Base-by-base conservation (phyloP, 2,888 invertebrate species). In the Pristionchus entomophagus region DNA sequence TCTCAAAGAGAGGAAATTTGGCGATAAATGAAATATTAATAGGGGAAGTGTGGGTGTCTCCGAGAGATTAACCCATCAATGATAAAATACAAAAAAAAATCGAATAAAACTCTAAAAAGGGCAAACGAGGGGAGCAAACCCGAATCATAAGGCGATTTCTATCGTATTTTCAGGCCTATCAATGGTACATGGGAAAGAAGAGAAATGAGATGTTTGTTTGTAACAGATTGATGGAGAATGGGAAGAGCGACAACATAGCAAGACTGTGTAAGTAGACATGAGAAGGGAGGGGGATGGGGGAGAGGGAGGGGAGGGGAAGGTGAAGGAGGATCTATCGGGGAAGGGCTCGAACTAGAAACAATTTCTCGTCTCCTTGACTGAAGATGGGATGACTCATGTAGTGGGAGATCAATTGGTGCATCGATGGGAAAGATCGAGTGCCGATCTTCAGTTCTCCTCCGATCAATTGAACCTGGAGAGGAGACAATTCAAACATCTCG, bases 321-420 rank as follows among this genome's bases (percentile, higher is more conserved):
- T n/a, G 49, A 80, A 32, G 19, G 22, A n/a, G n/a, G 35, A 51
- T 80, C 78, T 84, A 87, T 78, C 87, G 88, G 3, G 93, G 92
- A 84, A 99, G 95, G 90, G 99, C 96, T 93, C 97, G 96, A 93
- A 98, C 97, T 92, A 99, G 96, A 95, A 97, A 99, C 87, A 99
- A 95, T 95, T 98, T 98, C 95, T 99, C 99, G 92, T 97, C 97
- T 32, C 97, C 97, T 95, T 97, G 97, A 93, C 97, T 98, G 95
- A 98, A 99, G 94, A 99, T 99, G 92, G 99, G 99, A 92, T 99
- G 97, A 94, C 97, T 96, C 95, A 97, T 98, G 95, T 99, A 99
- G 95, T 99, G 99, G 94, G 97, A 96, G 92, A 99, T 98, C 91
- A 99, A 95, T 94, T 97, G 97, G 94, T 99, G 98, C 93, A 99